phyloP scores from a whole-genome alignment of 2,113 vertebrate species.

The Sapayoa aenigma region DNA sequence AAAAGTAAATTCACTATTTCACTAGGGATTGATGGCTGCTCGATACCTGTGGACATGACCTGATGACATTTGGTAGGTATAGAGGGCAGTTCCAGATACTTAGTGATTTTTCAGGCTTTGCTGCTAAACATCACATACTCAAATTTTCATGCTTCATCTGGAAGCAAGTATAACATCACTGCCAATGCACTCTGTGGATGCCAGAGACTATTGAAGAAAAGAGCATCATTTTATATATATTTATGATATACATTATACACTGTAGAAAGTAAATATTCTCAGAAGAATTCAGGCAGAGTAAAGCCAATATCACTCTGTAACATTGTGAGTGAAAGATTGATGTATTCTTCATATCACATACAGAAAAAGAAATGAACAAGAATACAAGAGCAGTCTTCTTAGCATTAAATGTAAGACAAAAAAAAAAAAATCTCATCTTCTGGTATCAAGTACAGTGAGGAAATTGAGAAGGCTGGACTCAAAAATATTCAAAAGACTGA shows the following conservation, averaged over 20 bases:
- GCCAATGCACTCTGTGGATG: neutral
- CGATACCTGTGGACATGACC: fast-evolving
- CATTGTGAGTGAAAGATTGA: neutral
- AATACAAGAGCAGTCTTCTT: neutral
- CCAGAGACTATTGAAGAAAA: neutral
- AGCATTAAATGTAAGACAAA: neutral
- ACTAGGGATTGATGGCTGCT: neutral
- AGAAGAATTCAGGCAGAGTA: neutral
- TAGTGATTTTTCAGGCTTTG: neutral
- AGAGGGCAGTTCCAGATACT: neutral
- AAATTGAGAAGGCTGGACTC: neutral
- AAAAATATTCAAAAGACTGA: neutral
- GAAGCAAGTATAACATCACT: neutral
- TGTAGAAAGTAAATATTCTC: neutral
- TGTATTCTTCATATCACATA: neutral
- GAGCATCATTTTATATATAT: neutral
- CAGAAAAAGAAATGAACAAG: neutral
- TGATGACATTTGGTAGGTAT: neutral
- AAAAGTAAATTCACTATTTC: neutral
- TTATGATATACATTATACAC: neutral
- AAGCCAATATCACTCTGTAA: neutral
- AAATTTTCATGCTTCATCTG: neutral
- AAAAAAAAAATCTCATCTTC: neutral
- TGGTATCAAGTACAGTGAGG: neutral
- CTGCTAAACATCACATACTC: neutral